phyloP scores from a whole-genome alignment of 64 coral and sea anemone species.

The Actinia equina region DNA sequence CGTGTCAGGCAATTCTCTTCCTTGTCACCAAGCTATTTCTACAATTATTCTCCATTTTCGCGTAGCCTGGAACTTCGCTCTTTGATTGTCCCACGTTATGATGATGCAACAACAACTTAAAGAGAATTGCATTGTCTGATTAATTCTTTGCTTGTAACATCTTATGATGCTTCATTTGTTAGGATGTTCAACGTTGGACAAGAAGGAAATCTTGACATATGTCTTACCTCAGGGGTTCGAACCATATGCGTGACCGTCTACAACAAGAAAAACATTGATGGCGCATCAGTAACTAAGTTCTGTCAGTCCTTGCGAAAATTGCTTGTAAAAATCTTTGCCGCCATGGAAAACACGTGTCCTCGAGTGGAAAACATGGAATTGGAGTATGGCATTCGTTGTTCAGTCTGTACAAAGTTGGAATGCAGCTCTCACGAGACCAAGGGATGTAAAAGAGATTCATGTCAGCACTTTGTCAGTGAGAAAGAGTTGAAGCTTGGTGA shows the following conservation, averaged over 20 bases:
- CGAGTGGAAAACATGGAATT: slow-evolving; percentile 3
- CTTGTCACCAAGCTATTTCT: no score
- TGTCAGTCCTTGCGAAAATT: neutral
- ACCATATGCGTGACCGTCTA: neutral
- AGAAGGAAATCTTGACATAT: neutral
- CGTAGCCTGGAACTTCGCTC: no score
- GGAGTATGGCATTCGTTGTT: neutral
- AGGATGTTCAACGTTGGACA: neutral
- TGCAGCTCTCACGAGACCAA: neutral
- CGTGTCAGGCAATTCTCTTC: no score
- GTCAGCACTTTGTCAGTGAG: neutral
- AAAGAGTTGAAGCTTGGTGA: neutral
- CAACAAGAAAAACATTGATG: neutral
- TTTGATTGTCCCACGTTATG: no score
- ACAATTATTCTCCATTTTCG: no score
- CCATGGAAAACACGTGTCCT: neutral
- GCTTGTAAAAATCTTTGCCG: neutral
- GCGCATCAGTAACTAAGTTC: neutral
- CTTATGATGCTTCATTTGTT: neutral
- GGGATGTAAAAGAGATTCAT: neutral
- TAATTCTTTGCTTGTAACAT: neutral
- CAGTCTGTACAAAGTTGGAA: neutral
- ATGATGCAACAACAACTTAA: no score
- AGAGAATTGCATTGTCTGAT: no score
- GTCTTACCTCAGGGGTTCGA: neutral